Conservation (phyloP, 2,888 invertebrate species). For the Eupelmus urozonus region DNA sequence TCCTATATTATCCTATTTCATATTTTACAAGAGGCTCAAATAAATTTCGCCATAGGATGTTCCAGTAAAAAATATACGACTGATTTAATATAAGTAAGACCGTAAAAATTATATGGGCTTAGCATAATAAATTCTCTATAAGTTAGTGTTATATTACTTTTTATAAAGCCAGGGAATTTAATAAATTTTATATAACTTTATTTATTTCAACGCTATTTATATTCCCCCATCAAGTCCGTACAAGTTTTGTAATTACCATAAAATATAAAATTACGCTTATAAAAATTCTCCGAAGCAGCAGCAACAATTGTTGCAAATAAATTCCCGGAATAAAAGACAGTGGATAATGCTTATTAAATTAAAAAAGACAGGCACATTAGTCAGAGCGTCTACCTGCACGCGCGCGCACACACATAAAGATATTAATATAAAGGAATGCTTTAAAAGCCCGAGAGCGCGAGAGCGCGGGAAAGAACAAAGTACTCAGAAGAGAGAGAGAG, state of each 20-base stretch:
- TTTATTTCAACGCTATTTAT: too few relatives aligned
- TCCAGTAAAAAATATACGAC: conserved; percentile 36
- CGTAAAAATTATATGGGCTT: conserved; percentile 48
- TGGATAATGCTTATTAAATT: too few relatives aligned
- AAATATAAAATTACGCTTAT: conserved; percentile 34
- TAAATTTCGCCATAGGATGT: conserved; percentile 34
- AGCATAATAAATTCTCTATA: conserved; percentile 44
- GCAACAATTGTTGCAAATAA: too few relatives aligned
- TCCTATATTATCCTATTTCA: neutral
- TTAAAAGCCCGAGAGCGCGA: too few relatives aligned
- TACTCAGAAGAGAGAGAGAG: too few relatives aligned
- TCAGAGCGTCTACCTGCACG: too few relatives aligned
- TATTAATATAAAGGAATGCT: too few relatives aligned
- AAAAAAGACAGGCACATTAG: too few relatives aligned
- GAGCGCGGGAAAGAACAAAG: too few relatives aligned
- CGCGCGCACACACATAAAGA: too few relatives aligned
- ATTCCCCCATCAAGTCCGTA: neutral
- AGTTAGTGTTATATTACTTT: conserved; percentile 49
- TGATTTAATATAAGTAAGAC: conserved; percentile 42
- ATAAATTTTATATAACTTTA: conserved; percentile 49
- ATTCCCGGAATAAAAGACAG: too few relatives aligned
- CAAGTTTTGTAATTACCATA: conserved; percentile 45
- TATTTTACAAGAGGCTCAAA: conserved; percentile 34
- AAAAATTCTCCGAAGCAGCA: neutral
- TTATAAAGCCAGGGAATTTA: conserved; percentile 40